These are phyloP conservation scores for Boloria euphrosyne DNA, from an alignment of 2,888 invertebrate genomes.

Conservation along the genomic window DNA sequence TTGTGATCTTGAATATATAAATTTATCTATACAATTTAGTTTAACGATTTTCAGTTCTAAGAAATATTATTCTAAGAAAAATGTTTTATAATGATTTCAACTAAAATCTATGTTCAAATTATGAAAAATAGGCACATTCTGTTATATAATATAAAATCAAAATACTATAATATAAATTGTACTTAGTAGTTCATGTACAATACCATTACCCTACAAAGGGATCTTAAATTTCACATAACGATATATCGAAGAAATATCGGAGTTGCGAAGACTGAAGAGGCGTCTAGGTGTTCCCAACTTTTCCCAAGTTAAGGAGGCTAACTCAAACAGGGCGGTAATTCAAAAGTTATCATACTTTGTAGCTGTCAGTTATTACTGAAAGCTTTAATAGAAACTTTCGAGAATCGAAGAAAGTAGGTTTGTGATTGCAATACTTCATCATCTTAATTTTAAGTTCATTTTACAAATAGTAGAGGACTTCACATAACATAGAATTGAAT, in stretches of 20 bases:
- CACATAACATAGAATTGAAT: too few species aligned
- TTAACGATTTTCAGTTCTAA: too few species aligned
- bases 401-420: not conserved
- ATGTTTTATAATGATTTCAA: too few species aligned
- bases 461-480: too few species aligned
- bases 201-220: not conserved
- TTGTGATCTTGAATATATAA: too few species aligned
- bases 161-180: not conserved
- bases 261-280: constrained; percentile 17
- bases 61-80: too few species aligned
- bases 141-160: too few species aligned
- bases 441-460: too few species aligned
- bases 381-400: constrained; percentile 17
- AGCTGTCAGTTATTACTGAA: constrained; percentile 8
- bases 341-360: constrained; percentile 24
- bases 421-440: too few species aligned
- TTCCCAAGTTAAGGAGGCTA: constrained; percentile 13
- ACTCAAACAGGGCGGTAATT: constrained; percentile 27
- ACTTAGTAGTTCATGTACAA: not conserved
- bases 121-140: too few species aligned
- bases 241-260: constrained; percentile 15
- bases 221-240: not conserved
- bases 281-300: constrained; percentile 21
- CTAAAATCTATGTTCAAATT: too few species aligned
- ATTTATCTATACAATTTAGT: too few species aligned